Evolutionary conservation across 2,113 vertebrate species (phyloP).

Genomic region (Cercocebus atys): DNA sequence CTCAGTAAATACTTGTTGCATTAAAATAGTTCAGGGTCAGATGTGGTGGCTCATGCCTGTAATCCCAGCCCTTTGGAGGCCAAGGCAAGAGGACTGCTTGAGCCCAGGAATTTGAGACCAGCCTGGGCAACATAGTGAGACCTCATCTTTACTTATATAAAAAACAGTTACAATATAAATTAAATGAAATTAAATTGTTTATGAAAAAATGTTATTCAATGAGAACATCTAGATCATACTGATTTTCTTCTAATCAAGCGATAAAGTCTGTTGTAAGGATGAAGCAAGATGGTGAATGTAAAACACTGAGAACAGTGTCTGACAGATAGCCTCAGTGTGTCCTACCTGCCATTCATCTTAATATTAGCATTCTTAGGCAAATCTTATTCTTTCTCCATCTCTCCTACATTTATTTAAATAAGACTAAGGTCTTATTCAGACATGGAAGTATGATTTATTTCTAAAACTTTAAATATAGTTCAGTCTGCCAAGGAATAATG

Average conservation of each 20-base stretch:
- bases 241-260: neutral
- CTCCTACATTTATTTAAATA: neutral
- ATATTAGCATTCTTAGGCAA: neutral
- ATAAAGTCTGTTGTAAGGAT: neutral
- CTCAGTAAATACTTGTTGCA: neutral
- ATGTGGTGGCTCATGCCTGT: no score
- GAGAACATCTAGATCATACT: neutral
- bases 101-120: no score
- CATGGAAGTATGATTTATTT: neutral
- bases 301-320: neutral
- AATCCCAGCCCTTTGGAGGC: no score
- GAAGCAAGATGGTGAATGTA: neutral
- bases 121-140: no score
- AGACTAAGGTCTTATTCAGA: neutral
- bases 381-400: neutral
- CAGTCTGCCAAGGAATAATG: neutral
- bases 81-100: no score
- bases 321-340: neutral
- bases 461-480: constrained; percentile 27
- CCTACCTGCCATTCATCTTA: neutral
- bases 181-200: no score
- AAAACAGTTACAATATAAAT: no score
- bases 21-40: neutral
- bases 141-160: no score
- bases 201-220: neutral